Conservation (phyloP, 2,113 vertebrate genomes). For the Corythornis vintsioides region DNA sequence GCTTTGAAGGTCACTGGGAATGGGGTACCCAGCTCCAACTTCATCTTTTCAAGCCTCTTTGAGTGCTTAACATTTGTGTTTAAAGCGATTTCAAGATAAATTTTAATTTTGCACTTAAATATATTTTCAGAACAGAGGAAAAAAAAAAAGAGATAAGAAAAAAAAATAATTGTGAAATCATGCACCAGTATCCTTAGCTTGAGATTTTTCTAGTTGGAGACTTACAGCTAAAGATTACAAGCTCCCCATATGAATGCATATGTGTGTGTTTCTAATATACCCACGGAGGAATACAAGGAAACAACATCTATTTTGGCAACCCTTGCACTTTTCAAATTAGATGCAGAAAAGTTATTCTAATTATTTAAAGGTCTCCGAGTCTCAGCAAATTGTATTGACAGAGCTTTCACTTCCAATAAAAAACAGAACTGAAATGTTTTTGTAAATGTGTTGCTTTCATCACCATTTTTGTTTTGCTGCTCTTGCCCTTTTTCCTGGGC, state of each 20-base stretch:
- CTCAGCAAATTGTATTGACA: slow-evolving; percentile 63
- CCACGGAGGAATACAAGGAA: not conserved
- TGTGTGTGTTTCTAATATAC: not conserved
- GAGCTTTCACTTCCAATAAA: slow-evolving; percentile 37
- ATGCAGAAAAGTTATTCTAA: slow-evolving; percentile 58
- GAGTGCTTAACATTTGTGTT: not conserved
- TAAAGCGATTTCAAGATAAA: not conserved
- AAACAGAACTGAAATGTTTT: not conserved
- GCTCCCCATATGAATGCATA: not conserved
- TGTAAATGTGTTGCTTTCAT: not conserved
- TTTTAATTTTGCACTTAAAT: not conserved
- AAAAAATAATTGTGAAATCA: not conserved
- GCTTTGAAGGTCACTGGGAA: not conserved
- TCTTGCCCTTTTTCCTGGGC: not conserved
- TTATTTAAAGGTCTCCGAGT: slow-evolving; percentile 40
- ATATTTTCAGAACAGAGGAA: not conserved
- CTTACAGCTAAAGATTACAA: not conserved
- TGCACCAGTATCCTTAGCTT: not conserved
- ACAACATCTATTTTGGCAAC: slow-evolving; percentile 30
- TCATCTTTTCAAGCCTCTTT: not conserved
- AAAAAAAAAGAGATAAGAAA: too few species aligned
- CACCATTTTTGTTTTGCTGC: not conserved
- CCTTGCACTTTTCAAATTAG: slow-evolving; percentile 56
- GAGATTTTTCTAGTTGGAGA: not conserved
- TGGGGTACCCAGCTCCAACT: not conserved